Percentiles rank a stretch among this genome's conserved stretches.
phyloP scores from a whole-genome alignment of 2,797 vertebrate genomes.

The Alfaro cultratus region DNA sequence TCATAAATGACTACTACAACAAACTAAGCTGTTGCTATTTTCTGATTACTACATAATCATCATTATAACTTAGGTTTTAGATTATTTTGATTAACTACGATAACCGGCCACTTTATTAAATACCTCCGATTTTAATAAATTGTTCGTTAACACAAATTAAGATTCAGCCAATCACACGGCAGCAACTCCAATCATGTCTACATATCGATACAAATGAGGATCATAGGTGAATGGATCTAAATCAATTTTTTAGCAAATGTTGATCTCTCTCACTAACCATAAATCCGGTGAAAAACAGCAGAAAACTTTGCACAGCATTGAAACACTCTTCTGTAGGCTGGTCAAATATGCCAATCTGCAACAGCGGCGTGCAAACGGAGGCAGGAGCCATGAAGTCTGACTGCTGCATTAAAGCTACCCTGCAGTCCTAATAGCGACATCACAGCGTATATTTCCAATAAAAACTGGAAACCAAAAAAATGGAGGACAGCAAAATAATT shows the following conservation, averaged over 20 bases:
- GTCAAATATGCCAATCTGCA: not conserved
- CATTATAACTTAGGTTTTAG: not conserved
- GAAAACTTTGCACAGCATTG: not conserved
- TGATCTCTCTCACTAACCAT: not conserved
- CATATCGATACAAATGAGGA: not conserved
- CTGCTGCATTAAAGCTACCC: not conserved
- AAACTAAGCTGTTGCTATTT: not conserved
- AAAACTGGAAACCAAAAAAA: not conserved
- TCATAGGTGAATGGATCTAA: not conserved
- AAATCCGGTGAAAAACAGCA: not conserved
- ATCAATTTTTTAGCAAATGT: not conserved
- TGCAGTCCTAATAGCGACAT: not conserved
- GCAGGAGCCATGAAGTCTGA: not conserved
- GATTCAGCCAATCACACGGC: not conserved
- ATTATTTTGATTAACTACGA: not conserved
- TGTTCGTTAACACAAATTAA: not conserved
- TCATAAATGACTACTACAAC: not conserved
- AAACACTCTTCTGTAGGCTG: not conserved
- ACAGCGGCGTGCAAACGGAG: not conserved
- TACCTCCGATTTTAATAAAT: not conserved
- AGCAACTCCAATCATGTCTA: not conserved
- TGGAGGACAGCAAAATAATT: not conserved
- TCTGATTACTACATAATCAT: not conserved
- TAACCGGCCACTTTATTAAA: not conserved
- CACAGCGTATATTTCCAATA: not conserved